These are phyloP conservation scores for Chrysotoxum bicinctum DNA, from an alignment of 2,888 invertebrate species.

Conservation along the genomic window DNA sequence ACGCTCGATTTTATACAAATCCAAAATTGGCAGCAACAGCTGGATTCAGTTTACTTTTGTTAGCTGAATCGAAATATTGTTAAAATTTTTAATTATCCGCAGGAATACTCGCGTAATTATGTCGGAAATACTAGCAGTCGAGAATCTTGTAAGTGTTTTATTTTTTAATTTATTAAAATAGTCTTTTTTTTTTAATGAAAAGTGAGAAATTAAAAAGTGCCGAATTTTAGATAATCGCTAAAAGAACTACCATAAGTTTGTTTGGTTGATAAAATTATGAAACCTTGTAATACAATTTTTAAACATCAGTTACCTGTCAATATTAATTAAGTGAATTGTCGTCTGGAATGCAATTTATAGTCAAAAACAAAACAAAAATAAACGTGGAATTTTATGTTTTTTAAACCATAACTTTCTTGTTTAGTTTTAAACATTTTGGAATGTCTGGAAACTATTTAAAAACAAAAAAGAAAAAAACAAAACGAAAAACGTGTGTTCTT, in stretches of 20 bases:
- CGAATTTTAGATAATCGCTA: neutral
- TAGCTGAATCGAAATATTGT: constrained; percentile 47
- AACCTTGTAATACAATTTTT: neutral
- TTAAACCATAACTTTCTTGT: neutral
- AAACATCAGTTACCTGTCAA: neutral
- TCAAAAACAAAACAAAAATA: neutral
- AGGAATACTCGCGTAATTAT: constrained; percentile 15
- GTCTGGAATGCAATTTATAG: neutral
- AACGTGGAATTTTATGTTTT: neutral
- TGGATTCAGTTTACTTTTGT: constrained; percentile 63
- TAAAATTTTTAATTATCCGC: constrained; percentile 10
- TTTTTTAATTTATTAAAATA: neutral
- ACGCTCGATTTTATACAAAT: constrained; percentile 7
- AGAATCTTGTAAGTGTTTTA: constrained; percentile 51
- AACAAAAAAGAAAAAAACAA: too few species aligned
- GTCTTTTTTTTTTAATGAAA: neutral
- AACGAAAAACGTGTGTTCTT: neutral
- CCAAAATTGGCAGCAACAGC: constrained; percentile 50
- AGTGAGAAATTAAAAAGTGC: neutral
- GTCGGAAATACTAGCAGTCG: constrained; percentile 39
- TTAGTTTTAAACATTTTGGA: neutral
- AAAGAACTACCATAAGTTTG: neutral
- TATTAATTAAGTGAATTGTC: neutral
- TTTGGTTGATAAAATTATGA: neutral
- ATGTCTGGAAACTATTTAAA: neutral